Percentiles rank a stretch among this genome's conserved stretches.
Evolutionary conservation across 2,888 invertebrate species (phyloP).

Genomic region (Oscheius onirici): DNA sequence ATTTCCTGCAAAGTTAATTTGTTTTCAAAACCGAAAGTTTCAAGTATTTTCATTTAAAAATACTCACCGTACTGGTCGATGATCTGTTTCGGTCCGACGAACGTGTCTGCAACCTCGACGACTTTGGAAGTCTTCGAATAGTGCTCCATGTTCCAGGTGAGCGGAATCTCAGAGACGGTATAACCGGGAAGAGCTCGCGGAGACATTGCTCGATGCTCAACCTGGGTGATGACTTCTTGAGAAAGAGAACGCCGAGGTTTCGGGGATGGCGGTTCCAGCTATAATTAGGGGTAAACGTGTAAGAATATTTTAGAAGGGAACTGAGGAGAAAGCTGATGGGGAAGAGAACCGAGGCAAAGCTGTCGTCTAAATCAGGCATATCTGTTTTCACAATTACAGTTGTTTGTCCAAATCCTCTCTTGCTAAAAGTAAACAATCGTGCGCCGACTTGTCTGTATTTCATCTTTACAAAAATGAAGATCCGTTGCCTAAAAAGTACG

Average conservation of each 20-base stretch:
- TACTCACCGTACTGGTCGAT: constrained; percentile 51
- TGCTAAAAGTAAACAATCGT: too few species aligned
- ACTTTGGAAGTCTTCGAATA: constrained; percentile 58
- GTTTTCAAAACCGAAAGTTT: background rate
- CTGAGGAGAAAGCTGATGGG: background rate
- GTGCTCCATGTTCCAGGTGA: constrained; percentile 65
- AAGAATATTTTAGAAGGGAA: background rate
- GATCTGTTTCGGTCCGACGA: constrained; percentile 58
- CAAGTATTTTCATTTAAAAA: background rate
- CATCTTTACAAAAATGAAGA: too few species aligned
- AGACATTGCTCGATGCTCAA: constrained; percentile 10
- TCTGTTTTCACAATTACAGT: too few species aligned
- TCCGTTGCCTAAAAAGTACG: too few species aligned
- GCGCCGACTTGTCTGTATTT: too few species aligned
- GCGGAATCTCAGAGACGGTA: constrained; percentile 69
- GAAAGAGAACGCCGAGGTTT: constrained; percentile 35
- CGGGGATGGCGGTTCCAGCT: constrained; percentile 33
- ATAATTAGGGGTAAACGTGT: too few species aligned
- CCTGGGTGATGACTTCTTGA: constrained; percentile 36
- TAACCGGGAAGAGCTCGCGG: constrained; percentile 62
- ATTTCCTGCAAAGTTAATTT: constrained; percentile 38
- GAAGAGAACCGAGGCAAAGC: background rate
- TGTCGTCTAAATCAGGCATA: background rate
- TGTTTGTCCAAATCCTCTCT: too few species aligned
- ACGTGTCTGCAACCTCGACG: constrained; percentile 71